Percentiles rank a stretch among this genome's conserved stretches.
Conservation (phyloP, 2,113 vertebrate genomes). For the Nerophis ophidion region DNA sequence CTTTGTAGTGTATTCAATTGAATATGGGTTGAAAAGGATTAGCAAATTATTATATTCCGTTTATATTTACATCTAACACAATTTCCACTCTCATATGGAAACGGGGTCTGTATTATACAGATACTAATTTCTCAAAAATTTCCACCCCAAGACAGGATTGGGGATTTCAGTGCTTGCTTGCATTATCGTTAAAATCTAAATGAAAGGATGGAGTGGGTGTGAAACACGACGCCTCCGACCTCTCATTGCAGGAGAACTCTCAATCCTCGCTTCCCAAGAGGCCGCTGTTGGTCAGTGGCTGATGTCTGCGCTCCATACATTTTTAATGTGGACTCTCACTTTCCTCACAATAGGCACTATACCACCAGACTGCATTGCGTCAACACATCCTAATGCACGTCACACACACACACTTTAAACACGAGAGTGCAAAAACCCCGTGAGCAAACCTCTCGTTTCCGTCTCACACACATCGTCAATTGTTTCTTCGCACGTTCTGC, state of each 20-base stretch:
- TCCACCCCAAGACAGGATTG: conserved; percentile 46
- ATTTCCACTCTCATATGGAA: no score
- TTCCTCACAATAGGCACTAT: conserved; percentile 67
- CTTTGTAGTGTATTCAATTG: no score
- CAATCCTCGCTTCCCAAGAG: conserved; percentile 34
- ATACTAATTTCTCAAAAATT: conserved; percentile 28
- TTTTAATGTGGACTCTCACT: conserved; percentile 66
- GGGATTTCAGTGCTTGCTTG: conserved; percentile 18
- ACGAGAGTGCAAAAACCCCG: conserved; percentile 16
- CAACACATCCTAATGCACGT: conserved; percentile 53
- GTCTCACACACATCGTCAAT: conserved; percentile 3
- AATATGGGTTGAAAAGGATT: no score
- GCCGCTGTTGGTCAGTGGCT: conserved; percentile 41
- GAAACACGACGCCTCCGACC: conserved; percentile 3
- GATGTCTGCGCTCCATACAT: conserved; percentile 52
- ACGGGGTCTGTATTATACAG: conserved; percentile 14
- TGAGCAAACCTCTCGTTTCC: conserved; percentile 5
- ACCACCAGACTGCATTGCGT: conserved; percentile 65
- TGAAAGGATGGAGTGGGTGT: conserved; percentile 25
- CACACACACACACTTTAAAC: background rate
- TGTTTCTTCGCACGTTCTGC: conserved; percentile 29
- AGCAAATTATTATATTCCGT: no score
- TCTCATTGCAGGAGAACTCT: conserved; percentile 20
- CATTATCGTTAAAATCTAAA: conserved; percentile 46
- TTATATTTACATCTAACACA: no score